A percentile compares a stretch with the other conserved stretches of the same genome.
Conservation (phyloP, 2,797 vertebrate species). For the Decapterus maruadsi region DNA sequence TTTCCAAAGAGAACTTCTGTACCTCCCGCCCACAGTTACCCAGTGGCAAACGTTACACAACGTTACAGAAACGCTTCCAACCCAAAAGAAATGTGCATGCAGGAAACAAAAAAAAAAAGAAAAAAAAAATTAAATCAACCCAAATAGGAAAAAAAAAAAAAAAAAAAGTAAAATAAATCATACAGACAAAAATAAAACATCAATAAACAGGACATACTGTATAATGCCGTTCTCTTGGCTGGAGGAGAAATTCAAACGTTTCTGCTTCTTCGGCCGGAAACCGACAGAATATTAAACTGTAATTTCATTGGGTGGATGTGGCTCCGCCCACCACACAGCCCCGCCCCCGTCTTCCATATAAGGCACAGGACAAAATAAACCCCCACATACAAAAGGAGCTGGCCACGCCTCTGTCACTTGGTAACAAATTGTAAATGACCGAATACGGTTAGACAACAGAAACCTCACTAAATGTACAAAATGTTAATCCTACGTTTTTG, state of each 20-base stretch:
- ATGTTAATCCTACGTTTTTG: slow-evolving; percentile 89
- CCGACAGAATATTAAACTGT: slow-evolving; percentile 78
- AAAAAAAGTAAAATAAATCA: slow-evolving; percentile 72
- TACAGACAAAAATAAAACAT: slow-evolving; percentile 81
- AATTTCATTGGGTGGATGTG: slow-evolving; percentile 81
- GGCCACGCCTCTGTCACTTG: slow-evolving; percentile 86
- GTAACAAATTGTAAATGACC: slow-evolving; percentile 87
- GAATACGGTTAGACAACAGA: slow-evolving; percentile 89
- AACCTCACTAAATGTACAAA: slow-evolving; percentile 93
- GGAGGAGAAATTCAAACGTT: slow-evolving; percentile 85
- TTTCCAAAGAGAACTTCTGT: slow-evolving; percentile 87
- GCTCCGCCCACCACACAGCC: slow-evolving; percentile 81
- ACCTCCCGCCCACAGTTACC: slow-evolving; percentile 82
- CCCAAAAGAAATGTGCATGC: slow-evolving; percentile 87
- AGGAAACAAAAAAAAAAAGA: slow-evolving; percentile 62
- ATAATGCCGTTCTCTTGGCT: slow-evolving; percentile 84
- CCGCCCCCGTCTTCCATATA: slow-evolving; percentile 92
- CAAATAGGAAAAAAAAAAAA: slow-evolving; percentile 46
- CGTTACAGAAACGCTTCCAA: slow-evolving; percentile 83
- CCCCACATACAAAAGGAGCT: slow-evolving; percentile 88
- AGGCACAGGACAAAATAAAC: slow-evolving; percentile 97
- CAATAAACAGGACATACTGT: slow-evolving; percentile 77
- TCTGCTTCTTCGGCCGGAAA: slow-evolving; percentile 71
- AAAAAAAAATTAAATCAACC: slow-evolving; percentile 40
- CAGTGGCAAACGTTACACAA: slow-evolving; percentile 84